Evolutionary conservation across 64 coral and sea anemone genomes (phyloP).

Genomic region (Montipora cactus): DNA sequence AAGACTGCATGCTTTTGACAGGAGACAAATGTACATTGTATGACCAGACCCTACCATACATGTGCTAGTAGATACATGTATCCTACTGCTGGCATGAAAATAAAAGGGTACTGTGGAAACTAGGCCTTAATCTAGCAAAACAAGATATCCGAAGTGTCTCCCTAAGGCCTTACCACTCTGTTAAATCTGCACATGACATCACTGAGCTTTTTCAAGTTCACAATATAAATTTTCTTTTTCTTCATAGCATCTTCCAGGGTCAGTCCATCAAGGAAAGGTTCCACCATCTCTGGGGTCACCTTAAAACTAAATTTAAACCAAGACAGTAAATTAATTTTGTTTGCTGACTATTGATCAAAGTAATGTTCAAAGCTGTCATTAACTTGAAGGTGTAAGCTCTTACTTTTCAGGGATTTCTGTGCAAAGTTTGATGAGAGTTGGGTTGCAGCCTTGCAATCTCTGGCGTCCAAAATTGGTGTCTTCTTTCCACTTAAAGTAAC

Average conservation of each 20-base stretch:
- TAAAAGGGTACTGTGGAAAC: too few relatives aligned
- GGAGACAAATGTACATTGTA: too few relatives aligned
- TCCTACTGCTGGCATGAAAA: too few relatives aligned
- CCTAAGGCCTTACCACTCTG: conserved; percentile 68
- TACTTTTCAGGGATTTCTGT: conserved; percentile 95
- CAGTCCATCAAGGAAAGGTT: conserved; percentile 90
- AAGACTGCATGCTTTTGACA: too few relatives aligned
- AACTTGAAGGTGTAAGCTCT: neutral
- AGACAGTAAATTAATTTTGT: neutral
- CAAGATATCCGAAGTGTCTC: too few relatives aligned
- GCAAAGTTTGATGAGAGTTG: conserved; percentile 85
- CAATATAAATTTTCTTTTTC: conserved; percentile 93
- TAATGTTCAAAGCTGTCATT: neutral
- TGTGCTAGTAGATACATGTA: too few relatives aligned
- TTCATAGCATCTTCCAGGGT: conserved; percentile 85
- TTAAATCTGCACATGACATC: conserved; percentile 85
- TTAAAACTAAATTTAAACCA: conserved; percentile 66
- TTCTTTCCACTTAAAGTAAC: conserved; percentile 95
- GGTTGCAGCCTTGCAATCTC: conserved; percentile 95
- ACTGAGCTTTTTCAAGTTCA: conserved; percentile 81
- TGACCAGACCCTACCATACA: too few relatives aligned
- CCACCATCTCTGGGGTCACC: conserved; percentile 90
- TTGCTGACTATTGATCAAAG: neutral
- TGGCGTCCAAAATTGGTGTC: conserved; percentile 92
- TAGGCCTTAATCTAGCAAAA: too few relatives aligned